Evolutionary conservation across 92 coral and sea anemone species (phyloP).

Genomic region (Porites divaricata): DNA sequence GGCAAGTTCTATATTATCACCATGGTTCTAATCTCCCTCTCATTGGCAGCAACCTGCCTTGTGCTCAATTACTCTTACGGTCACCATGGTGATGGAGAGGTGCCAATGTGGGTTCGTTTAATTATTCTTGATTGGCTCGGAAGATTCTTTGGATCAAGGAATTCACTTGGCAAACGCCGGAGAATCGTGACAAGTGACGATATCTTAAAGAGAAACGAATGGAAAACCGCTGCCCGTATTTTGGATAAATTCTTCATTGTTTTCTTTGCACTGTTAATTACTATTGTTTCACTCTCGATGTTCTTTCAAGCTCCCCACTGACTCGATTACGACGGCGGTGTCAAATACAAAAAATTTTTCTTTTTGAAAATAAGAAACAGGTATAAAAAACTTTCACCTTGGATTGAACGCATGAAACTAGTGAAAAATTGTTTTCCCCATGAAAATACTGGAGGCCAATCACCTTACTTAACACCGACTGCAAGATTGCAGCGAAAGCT

Average conservation of each 20-base stretch:
- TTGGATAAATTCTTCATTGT: constrained; percentile 61
- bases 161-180: constrained; percentile 10
- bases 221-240: constrained; percentile 54
- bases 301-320: constrained; percentile 57
- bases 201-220: constrained; percentile 39
- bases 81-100: constrained; percentile 56
- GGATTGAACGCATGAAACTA: not conserved
- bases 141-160: constrained; percentile 41
- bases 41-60: constrained; percentile 56
- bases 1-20: constrained; percentile 62
- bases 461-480: too few relatives aligned
- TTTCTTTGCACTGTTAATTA: constrained; percentile 46
- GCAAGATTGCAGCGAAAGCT: too few relatives aligned
- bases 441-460: too few relatives aligned
- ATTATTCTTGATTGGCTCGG: constrained; percentile 62
- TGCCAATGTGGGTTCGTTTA: constrained; percentile 67
- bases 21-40: constrained; percentile 60
- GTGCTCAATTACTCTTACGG: constrained; percentile 61
- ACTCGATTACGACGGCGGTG: not conserved
- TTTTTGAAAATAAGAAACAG: not conserved
- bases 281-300: constrained; percentile 28
- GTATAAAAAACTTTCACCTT: not conserved
- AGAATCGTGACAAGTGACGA: constrained; percentile 42
- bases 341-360: too few relatives aligned
- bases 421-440: too few relatives aligned